Evolutionary conservation across 2,797 vertebrate species (phyloP).

Genomic region (Parotocinclus haroldoi): DNA sequence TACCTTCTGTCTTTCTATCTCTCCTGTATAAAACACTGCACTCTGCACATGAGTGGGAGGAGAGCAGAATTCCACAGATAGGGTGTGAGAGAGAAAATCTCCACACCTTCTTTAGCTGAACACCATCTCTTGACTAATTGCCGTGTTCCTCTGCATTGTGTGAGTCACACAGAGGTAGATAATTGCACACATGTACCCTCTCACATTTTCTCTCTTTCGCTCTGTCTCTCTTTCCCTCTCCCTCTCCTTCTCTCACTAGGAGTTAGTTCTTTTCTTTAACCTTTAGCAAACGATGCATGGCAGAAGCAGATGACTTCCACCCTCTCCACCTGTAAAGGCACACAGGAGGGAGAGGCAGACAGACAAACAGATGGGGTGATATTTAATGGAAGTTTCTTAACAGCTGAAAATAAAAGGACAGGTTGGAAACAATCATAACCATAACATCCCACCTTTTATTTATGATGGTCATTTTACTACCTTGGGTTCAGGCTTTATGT

Average conservation of each 20-base stretch:
- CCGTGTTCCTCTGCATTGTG: slow-evolving; percentile 49
- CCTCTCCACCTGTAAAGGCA: slow-evolving; percentile 55
- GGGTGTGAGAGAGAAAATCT: slow-evolving; percentile 11
- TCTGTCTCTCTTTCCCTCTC: slow-evolving; percentile 50
- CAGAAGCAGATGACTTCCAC: slow-evolving; percentile 53
- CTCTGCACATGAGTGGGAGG: slow-evolving; percentile 51
- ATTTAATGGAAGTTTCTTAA: too few relatives aligned
- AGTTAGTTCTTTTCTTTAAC: slow-evolving; percentile 61
- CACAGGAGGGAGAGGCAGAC: neutral
- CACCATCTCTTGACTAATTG: slow-evolving; percentile 52
- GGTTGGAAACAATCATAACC: too few relatives aligned
- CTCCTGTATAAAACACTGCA: slow-evolving; percentile 43
- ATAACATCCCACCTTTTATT: too few relatives aligned
- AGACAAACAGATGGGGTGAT: too few relatives aligned
- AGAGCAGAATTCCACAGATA: neutral
- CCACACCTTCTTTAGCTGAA: slow-evolving; percentile 21
- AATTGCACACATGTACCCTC: slow-evolving; percentile 61
- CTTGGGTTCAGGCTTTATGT: too few relatives aligned
- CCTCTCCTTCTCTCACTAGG: slow-evolving; percentile 40
- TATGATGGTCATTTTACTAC: too few relatives aligned
- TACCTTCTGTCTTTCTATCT: neutral
- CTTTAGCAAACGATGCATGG: slow-evolving; percentile 63
- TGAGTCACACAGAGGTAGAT: slow-evolving; percentile 38
- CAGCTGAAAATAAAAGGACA: too few relatives aligned
- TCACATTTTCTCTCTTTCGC: slow-evolving; percentile 35